A percentile compares a stretch with the other conserved stretches of the same genome.
Conservation (phyloP, 2,113 vertebrate genomes). For the Platysteira castanea region DNA sequence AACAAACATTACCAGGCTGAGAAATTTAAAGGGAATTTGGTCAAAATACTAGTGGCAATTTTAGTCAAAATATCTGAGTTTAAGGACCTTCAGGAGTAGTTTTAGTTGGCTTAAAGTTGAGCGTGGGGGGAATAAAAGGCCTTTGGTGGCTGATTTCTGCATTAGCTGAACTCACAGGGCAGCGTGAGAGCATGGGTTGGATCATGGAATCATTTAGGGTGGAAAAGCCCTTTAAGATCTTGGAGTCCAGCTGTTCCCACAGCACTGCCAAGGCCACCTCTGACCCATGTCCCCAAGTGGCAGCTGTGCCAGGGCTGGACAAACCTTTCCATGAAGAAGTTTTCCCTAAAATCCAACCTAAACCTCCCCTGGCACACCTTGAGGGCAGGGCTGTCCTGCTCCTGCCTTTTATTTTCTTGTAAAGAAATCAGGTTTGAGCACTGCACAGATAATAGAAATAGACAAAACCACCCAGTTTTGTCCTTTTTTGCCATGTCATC, state of each 20-base stretch:
- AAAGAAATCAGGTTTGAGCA: not conserved
- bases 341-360: not conserved
- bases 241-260: not conserved
- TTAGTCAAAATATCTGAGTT: not conserved
- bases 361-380: not conserved
- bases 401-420: not conserved
- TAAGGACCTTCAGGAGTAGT: not conserved
- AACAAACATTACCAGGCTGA: not conserved
- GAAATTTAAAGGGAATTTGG: not conserved
- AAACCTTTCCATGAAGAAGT: not conserved
- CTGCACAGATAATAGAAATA: rapidly evolving
- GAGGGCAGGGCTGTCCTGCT: not conserved
- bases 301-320: not conserved
- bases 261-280: not conserved
- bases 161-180: not conserved
- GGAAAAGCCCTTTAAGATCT: not conserved
- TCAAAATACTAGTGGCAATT: not conserved
- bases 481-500: not conserved
- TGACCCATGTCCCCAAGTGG: not conserved
- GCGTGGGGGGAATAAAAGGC: not conserved
- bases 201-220: not conserved
- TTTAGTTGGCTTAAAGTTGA: not conserved
- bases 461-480: not conserved
- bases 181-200: not conserved
- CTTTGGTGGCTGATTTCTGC: not conserved